A percentile compares a stretch with the other conserved stretches of the same genome.
Conservation (phyloP, 1,140 invertebrate species). For the Diorhabda sublineata region DNA sequence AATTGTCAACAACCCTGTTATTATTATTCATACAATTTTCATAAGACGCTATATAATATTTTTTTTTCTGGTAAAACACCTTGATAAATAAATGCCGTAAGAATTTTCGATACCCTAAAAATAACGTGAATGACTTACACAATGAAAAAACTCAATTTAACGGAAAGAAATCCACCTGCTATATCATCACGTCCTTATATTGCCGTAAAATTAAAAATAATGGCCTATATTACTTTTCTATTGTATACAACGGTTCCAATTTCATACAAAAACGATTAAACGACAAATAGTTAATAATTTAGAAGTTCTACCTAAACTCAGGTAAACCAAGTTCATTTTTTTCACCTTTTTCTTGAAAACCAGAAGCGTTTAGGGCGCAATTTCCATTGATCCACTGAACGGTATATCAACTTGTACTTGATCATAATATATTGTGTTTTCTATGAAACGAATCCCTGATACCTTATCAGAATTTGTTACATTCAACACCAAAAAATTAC, state of each 20-base stretch:
- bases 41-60: no score
- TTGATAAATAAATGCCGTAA: neutral
- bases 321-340: neutral
- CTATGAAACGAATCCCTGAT: no score
- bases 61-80: no score
- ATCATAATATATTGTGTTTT: no score
- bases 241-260: constrained; percentile 2
- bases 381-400: no score
- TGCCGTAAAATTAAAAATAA: constrained; percentile 12
- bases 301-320: neutral
- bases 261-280: constrained; percentile 4
- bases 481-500: no score
- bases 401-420: no score
- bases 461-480: no score
- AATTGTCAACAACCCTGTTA: no score
- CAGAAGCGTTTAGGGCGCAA: neutral
- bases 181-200: neutral
- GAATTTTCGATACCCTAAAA: neutral
- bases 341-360: neutral
- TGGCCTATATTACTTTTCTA: neutral
- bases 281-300: neutral
- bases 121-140: neutral
- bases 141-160: constrained; percentile 1
- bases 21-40: no score
- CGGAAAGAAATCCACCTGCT: constrained; percentile 5